Percentiles rank a stretch among this genome's conserved stretches.
Conservation (phyloP, 1,140 invertebrate genomes). For the Macrobrachium nipponense region DNA sequence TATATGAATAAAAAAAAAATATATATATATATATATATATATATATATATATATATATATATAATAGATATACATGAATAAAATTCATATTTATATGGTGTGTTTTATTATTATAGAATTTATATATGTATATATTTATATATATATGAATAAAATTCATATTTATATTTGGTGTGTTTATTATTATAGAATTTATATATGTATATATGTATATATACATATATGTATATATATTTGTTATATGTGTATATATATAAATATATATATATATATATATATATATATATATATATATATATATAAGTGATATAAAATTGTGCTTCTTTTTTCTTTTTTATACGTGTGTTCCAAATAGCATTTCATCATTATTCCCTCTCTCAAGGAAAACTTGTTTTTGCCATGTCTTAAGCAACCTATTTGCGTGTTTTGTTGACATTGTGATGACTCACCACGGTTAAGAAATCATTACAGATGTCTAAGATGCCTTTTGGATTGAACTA, state of each 20-base stretch:
- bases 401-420: too few species aligned
- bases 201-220: conserved; percentile 22
- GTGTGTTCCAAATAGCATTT: neutral
- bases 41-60: too few species aligned
- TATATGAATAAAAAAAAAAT: too few species aligned
- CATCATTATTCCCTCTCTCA: neutral
- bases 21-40: too few species aligned
- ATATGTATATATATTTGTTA: conserved; percentile 22
- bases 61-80: neutral
- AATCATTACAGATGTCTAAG: too few species aligned
- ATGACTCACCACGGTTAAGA: too few species aligned
- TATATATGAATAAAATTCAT: neutral
- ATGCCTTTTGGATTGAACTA: too few species aligned
- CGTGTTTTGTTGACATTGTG: too few species aligned
- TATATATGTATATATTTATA: neutral
- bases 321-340: neutral
- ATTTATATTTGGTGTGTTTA: neutral
- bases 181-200: neutral
- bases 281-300: conserved; percentile 30
- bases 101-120: neutral
- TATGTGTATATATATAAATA: conserved; percentile 24
- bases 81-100: neutral
- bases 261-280: conserved; percentile 24
- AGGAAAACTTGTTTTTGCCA: too few species aligned
- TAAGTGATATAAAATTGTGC: too few species aligned